Base-by-base conservation (phyloP, 2,888 invertebrate genomes). In the Erebia ligea region DNA sequence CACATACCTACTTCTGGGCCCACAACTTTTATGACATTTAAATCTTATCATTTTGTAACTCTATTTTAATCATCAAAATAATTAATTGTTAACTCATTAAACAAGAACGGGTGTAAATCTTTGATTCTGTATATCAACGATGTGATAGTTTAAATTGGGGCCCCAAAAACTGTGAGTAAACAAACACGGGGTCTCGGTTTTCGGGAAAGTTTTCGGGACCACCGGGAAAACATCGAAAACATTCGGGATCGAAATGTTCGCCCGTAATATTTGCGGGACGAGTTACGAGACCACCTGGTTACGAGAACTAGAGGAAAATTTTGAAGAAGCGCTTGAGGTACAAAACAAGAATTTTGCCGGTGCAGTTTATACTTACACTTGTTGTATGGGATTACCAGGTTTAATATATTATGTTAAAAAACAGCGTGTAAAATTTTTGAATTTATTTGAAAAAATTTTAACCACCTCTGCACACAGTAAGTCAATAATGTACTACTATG, bases 161-260 rank as follows among this genome's bases (percentile, higher is more conserved):
- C 85, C 91, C 91, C 92, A 90, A 91, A 92, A 91, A 91, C 89
- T 89, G 85, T 85, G 86, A 84, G 86, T 87, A 91, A 90, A 91
- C 92, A 90, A 89, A 88, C 88, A 85, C 59, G 45, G 82, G 80
- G 81, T 84, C 86, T 81, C 82, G 85, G 86, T 84, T 85, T 85
- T 77, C 78, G 80, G 61, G 76, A 85, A 88, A 92, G 85, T 90
- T 90, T 87, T 78, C 82, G 86, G 86, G 83, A 81, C 79, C 79
- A 87, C 69, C 68, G 74, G 75, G 75, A 86, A 70, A 75, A 89
- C 88, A 89, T 86, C 85, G 84, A 80, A 84, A 87, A 86, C 86
- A 86, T 81, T 84, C 84, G 84, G 87, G 82, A 86, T 86, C 84
- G 85, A 81, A 86, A 83, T 85, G 82, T 85, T 83, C 81, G 81